These are phyloP conservation scores for Todiramphus chloris DNA, from an alignment of 2,113 vertebrate genomes.

Conservation along the genomic window DNA sequence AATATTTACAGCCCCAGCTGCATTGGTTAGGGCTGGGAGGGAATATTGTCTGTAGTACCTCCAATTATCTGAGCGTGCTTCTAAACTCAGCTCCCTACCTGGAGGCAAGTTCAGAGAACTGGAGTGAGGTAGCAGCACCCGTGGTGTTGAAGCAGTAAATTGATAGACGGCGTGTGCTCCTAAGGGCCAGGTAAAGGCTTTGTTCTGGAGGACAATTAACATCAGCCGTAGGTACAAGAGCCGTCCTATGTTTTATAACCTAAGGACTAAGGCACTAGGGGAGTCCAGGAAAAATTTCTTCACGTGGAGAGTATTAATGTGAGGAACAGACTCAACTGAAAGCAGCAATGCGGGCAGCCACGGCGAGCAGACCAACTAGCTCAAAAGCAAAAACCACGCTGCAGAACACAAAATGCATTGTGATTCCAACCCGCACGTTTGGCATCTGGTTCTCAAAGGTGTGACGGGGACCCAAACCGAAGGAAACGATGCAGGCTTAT, in stretches of 20 bases:
- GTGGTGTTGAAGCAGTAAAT: background rate
- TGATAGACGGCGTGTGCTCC: background rate
- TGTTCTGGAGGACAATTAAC: background rate
- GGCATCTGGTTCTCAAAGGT: background rate
- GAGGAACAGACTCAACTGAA: conserved; percentile 3
- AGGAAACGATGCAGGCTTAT: background rate
- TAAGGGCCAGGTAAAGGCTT: background rate
- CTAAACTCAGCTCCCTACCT: background rate
- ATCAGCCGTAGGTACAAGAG: background rate
- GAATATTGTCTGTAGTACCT: background rate
- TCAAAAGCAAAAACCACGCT: background rate
- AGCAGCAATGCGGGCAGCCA: background rate
- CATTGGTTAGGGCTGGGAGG: background rate
- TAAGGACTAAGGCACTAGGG: background rate
- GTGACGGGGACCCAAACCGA: background rate
- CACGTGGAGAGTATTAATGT: background rate
- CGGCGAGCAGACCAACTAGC: background rate
- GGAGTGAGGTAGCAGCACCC: background rate
- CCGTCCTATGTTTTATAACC: background rate
- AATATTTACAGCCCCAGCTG: background rate
- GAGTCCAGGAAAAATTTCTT: conserved; percentile 38
- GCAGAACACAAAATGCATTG: background rate
- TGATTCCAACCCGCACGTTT: background rate
- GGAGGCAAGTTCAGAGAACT: background rate
- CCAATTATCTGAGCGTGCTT: background rate